Evolutionary conservation across 2,113 vertebrate genomes (phyloP).

Genomic region (Carassius auratus): DNA sequence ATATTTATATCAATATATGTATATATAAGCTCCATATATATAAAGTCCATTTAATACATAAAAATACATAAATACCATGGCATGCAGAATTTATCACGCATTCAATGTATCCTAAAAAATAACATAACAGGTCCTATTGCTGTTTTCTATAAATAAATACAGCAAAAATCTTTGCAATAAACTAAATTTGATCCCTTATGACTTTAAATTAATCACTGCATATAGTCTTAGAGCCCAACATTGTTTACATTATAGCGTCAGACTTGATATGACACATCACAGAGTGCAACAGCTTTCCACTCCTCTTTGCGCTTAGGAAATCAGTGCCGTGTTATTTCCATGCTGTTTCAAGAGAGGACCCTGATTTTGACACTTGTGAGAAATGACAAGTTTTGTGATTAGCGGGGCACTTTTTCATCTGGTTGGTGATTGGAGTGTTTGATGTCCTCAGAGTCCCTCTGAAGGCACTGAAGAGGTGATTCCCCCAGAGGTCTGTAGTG

Average conservation of each 20-base stretch:
- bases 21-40: too few relatives aligned
- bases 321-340: constrained; percentile 36
- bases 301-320: constrained; percentile 30
- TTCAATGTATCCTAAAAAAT: neutral
- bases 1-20: too few relatives aligned
- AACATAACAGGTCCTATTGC: neutral
- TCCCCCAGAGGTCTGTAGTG: constrained; percentile 46
- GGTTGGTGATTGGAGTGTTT: constrained; percentile 52
- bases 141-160: neutral
- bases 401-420: constrained; percentile 45
- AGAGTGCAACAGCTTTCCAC: constrained; percentile 30
- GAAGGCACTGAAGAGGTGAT: constrained; percentile 51
- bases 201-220: neutral
- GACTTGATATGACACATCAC: constrained; percentile 40
- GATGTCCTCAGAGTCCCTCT: constrained; percentile 49
- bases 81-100: too few relatives aligned
- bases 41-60: too few relatives aligned
- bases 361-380: constrained; percentile 45
- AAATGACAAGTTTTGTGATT: constrained; percentile 60
- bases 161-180: neutral
- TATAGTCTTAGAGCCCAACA: neutral
- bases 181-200: neutral
- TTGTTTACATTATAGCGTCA: constrained; percentile 52
- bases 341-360: constrained; percentile 38
- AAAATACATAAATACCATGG: too few relatives aligned